These are phyloP conservation scores for Bothrops jararaca DNA, from an alignment of 2,113 vertebrate genomes.

Conservation along the genomic window DNA sequence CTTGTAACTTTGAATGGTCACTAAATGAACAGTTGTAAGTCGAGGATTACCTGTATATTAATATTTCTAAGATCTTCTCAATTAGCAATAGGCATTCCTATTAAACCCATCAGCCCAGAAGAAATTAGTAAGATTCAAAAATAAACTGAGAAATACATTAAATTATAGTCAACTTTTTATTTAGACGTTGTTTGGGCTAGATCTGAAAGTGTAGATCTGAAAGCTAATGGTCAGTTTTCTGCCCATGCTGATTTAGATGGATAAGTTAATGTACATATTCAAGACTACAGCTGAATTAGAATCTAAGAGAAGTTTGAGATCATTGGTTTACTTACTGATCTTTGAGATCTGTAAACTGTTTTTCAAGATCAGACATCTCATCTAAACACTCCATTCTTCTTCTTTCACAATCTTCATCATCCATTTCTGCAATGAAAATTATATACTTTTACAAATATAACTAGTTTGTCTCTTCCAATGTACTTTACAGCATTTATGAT, in stretches of 20 bases:
- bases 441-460: background rate
- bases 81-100: background rate
- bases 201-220: background rate
- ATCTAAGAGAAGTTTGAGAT: background rate
- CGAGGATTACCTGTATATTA: background rate
- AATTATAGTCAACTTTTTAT: background rate
- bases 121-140: background rate
- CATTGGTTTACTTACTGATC: constrained; percentile 86
- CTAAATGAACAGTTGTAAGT: no score
- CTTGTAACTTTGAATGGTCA: no score
- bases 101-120: background rate
- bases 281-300: background rate
- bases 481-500: background rate
- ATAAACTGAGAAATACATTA: background rate
- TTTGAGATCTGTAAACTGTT: constrained; percentile 98
- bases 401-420: constrained; percentile 97
- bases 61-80: constrained; percentile 3
- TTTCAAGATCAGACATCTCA: constrained; percentile 98
- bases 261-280: background rate
- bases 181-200: background rate
- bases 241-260: background rate
- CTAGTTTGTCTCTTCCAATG: background rate
- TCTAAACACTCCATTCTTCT: constrained; percentile 97
- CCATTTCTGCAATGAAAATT: constrained; percentile 83
- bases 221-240: background rate